A percentile compares a stretch with the other conserved stretches of the same genome.
These are phyloP conservation scores for Acleris laterana DNA, from an alignment of 2,888 invertebrate species.

Conservation along the genomic window DNA sequence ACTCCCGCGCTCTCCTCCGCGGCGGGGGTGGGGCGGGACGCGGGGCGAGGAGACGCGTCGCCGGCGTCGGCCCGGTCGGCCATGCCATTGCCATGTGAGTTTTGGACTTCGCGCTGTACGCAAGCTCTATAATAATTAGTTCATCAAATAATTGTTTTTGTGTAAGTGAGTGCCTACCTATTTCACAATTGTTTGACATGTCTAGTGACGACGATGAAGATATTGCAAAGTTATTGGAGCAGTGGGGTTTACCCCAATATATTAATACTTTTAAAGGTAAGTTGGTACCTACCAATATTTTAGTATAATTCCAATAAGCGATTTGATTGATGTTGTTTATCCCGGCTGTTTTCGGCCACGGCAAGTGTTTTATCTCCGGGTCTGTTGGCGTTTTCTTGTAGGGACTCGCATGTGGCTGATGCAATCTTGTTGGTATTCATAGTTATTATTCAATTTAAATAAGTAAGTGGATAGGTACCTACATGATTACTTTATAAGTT, in stretches of 20 bases:
- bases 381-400: neutral
- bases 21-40: constrained; percentile 2
- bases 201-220: constrained; percentile 4
- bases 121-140: neutral
- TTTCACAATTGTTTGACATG: constrained; percentile 4
- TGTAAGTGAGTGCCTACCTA: constrained; percentile 1
- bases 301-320: no score
- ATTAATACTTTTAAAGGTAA: no score
- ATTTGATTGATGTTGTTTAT: no score
- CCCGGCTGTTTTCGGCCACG: no score
- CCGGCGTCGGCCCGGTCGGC: no score
- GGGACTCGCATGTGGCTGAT: neutral
- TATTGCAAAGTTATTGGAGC: neutral
- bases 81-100: no score
- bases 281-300: no score
- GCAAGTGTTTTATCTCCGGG: no score
- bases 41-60: neutral
- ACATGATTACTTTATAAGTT: neutral
- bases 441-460: no score
- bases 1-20: constrained; percentile 4
- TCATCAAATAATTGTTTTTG: constrained; percentile 1
- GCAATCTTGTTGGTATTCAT: no score
- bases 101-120: no score
- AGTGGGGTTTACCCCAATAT: no score
- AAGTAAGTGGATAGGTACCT: neutral